Conservation (phyloP, 2,797 vertebrate genomes). For the Percopsis omiscomaycus region DNA sequence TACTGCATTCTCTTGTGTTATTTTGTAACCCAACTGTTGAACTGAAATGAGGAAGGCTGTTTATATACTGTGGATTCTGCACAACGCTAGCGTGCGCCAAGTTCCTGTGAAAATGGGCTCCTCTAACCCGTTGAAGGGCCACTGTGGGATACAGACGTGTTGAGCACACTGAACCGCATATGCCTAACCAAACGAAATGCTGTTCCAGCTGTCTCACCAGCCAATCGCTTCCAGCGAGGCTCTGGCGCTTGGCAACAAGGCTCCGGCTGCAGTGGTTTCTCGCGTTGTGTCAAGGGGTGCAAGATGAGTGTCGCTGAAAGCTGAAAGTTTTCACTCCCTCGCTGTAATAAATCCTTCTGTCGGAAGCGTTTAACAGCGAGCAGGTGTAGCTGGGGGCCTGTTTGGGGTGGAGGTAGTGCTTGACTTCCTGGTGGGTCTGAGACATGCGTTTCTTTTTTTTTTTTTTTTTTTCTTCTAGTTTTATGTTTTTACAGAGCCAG, state of each 20-base stretch:
- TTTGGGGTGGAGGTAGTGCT: conserved; percentile 18
- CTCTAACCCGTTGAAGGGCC: conserved; percentile 44
- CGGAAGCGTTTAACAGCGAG: conserved; percentile 29
- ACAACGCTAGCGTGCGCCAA: conserved; percentile 5
- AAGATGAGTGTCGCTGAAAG: conserved; percentile 23
- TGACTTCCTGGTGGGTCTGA: conserved; percentile 45
- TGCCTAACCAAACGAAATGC: conserved; percentile 46
- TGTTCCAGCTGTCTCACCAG: conserved; percentile 47
- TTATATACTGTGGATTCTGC: conserved; percentile 51
- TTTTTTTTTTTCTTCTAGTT: neutral
- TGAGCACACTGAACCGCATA: conserved; percentile 51
- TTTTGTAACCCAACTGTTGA: conserved; percentile 47
- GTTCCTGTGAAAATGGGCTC: conserved; percentile 12
- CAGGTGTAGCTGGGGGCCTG: conserved; percentile 35
- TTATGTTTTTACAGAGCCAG: conserved; percentile 58
- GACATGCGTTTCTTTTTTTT: conserved; percentile 24
- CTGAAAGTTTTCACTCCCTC: conserved; percentile 24
- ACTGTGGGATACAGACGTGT: conserved; percentile 42
- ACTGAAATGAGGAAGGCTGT: conserved; percentile 30
- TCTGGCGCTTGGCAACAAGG: conserved; percentile 21
- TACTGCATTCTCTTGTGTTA: neutral
- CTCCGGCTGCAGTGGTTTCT: conserved; percentile 47
- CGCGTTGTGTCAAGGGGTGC: conserved; percentile 38
- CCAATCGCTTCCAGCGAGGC: conserved; percentile 39
- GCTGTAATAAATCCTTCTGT: conserved; percentile 20